Conservation (phyloP, 2,797 vertebrate genomes). For the Leptoclinus maculatus region DNA sequence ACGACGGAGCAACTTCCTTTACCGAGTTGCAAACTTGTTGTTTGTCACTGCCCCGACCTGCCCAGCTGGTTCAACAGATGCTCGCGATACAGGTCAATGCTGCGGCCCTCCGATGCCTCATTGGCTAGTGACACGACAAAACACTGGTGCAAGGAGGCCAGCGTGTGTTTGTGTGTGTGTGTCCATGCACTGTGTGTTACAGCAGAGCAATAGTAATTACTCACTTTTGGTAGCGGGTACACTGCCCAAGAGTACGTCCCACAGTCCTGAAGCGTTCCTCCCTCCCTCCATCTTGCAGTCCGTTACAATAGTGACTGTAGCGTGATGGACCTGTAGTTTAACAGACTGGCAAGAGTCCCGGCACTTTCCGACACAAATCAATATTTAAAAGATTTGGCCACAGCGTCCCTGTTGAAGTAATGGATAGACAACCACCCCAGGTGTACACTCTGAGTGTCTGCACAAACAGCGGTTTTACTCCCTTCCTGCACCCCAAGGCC, state of each 20-base stretch:
- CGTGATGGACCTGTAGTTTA: slow-evolving; percentile 60
- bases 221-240: slow-evolving; percentile 25
- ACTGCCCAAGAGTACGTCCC: neutral
- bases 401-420: slow-evolving; percentile 68
- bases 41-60: slow-evolving; percentile 50
- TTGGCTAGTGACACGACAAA: slow-evolving; percentile 47
- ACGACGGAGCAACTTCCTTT: slow-evolving; percentile 37
- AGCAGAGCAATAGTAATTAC: slow-evolving; percentile 30
- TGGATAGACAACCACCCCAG: slow-evolving; percentile 59
- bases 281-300: slow-evolving; percentile 29
- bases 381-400: slow-evolving; percentile 76
- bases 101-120: slow-evolving; percentile 24
- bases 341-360: slow-evolving; percentile 68
- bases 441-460: slow-evolving; percentile 44
- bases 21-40: slow-evolving; percentile 27
- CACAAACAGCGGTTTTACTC: slow-evolving; percentile 51
- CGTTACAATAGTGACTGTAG: slow-evolving; percentile 29
- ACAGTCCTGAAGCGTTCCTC: slow-evolving; percentile 13
- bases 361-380: slow-evolving; percentile 70
- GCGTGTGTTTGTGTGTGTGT: slow-evolving; percentile 35
- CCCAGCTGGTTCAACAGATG: slow-evolving; percentile 72
- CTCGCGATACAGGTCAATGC: slow-evolving; percentile 52
- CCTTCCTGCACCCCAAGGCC: slow-evolving; percentile 16
- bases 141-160: slow-evolving; percentile 19
- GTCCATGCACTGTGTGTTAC: slow-evolving; percentile 5